Evolutionary conservation across 2,888 invertebrate species (phyloP).

Genomic region (Abrostola tripartita): DNA sequence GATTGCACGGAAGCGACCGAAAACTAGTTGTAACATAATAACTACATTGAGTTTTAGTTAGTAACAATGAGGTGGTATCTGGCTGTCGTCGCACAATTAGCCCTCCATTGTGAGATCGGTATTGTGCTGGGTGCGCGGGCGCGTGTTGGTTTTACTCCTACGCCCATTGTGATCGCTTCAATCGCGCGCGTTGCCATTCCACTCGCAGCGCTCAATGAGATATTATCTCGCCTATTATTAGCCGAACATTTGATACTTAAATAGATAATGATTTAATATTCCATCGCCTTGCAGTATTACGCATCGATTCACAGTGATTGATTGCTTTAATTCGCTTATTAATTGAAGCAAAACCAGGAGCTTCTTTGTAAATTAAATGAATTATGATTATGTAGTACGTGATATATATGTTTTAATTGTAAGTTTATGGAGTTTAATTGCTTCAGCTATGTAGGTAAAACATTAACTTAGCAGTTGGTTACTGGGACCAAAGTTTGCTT

Average conservation of each 20-base stretch:
- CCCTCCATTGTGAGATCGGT: slow-evolving; percentile 75
- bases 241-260: slow-evolving; percentile 73
- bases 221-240: slow-evolving; percentile 81
- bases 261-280: slow-evolving; percentile 77
- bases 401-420: slow-evolving; percentile 1
- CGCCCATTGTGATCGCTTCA: slow-evolving; percentile 81
- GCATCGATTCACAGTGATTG: slow-evolving; percentile 76
- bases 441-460: slow-evolving; percentile 19
- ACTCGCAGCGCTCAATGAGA: slow-evolving; percentile 75
- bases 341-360: slow-evolving; percentile 69
- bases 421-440: slow-evolving; percentile 16
- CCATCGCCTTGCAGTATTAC: slow-evolving; percentile 57
- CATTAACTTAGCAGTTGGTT: slow-evolving; percentile 51
- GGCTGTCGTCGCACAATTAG: slow-evolving; percentile 87
- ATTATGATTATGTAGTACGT: slow-evolving; percentile 17
- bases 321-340: slow-evolving; percentile 71
- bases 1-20: slow-evolving; percentile 56
- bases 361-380: slow-evolving; percentile 40
- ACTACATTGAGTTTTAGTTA: slow-evolving; percentile 62
- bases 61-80: slow-evolving; percentile 74
- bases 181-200: slow-evolving; percentile 76
- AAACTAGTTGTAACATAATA: slow-evolving; percentile 57
- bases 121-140: slow-evolving; percentile 76
- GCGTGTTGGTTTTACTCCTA: slow-evolving; percentile 84
- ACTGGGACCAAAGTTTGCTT: slow-evolving; percentile 23